These are phyloP conservation scores for Caenorhabditis macrosperma DNA, from an alignment of 2,888 invertebrate species.

Conservation along the genomic window DNA sequence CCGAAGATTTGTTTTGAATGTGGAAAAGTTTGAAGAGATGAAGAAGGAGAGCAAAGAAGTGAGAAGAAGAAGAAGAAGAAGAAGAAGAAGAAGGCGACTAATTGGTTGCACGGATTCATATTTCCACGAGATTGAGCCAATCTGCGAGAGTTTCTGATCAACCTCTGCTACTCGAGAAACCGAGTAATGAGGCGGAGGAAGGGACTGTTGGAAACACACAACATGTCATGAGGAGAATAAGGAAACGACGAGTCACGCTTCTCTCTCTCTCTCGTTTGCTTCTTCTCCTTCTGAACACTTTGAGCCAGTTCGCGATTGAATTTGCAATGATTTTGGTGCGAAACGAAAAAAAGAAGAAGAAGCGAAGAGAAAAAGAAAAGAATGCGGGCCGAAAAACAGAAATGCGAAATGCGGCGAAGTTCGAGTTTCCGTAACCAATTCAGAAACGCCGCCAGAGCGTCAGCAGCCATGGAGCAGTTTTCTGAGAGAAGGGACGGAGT, in stretches of 20 bases:
- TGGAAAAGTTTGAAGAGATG: background rate
- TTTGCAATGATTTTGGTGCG: conserved; percentile 56
- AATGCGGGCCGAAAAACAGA: conserved; percentile 20
- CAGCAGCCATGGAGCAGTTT: conserved; percentile 1
- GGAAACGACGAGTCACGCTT: conserved; percentile 32
- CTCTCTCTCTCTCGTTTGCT: too few relatives aligned
- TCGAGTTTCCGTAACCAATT: conserved; percentile 58
- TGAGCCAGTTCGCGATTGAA: conserved; percentile 50
- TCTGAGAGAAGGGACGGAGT: conserved; percentile 3
- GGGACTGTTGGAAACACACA: too few relatives aligned
- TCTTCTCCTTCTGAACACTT: conserved; percentile 48
- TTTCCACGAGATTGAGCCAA: conserved; percentile 52
- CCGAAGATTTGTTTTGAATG: conserved; percentile 9
- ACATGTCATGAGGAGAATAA: conserved; percentile 7
- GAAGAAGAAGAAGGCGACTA: conserved; percentile 21
- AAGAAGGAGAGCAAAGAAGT: too few relatives aligned
- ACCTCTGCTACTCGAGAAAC: conserved; percentile 9
- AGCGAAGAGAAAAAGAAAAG: conserved; percentile 11
- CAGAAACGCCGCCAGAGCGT: background rate
- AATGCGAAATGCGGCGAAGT: conserved; percentile 19
- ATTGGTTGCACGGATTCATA: conserved; percentile 50
- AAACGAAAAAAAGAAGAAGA: conserved; percentile 15
- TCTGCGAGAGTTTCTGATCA: conserved; percentile 12
- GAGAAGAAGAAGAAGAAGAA: conserved; percentile 10
- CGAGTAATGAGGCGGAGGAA: background rate